Conservation (phyloP, 2,113 vertebrate species). For the Forbesichthys papilliferus region DNA sequence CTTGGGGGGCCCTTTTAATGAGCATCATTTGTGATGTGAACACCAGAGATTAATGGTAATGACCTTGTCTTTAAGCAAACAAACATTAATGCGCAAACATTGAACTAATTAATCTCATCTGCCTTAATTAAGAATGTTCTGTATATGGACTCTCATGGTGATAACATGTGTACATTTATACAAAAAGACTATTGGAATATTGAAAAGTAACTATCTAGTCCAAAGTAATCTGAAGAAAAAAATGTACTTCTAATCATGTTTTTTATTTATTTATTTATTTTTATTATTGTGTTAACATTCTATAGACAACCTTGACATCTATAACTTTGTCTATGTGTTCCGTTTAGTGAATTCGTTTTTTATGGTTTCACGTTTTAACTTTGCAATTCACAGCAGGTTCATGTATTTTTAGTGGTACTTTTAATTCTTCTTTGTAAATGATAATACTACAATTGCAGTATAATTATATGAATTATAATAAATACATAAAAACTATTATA, state of each 20-base stretch:
- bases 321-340: too few relatives aligned
- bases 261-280: background rate
- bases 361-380: too few relatives aligned
- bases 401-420: too few relatives aligned
- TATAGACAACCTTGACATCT: background rate
- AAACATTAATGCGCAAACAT: background rate
- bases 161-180: background rate
- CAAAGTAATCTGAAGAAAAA: background rate
- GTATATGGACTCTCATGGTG: slow-evolving; percentile 6
- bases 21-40: slow-evolving; percentile 6
- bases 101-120: slow-evolving; percentile 27
- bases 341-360: too few relatives aligned
- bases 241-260: background rate
- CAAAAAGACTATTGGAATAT: slow-evolving; percentile 4
- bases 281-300: background rate
- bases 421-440: too few relatives aligned
- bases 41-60: slow-evolving; percentile 15
- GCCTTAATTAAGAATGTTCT: slow-evolving; percentile 14
- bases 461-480: too few relatives aligned
- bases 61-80: slow-evolving; percentile 15
- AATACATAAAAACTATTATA: too few relatives aligned
- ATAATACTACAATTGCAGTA: too few relatives aligned
- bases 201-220: slow-evolving; percentile 7
- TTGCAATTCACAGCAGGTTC: too few relatives aligned
- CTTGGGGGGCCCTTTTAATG: slow-evolving; percentile 7